Evolutionary conservation across 2,888 invertebrate species (phyloP).

Genomic region (Liposcelis brunnea): DNA sequence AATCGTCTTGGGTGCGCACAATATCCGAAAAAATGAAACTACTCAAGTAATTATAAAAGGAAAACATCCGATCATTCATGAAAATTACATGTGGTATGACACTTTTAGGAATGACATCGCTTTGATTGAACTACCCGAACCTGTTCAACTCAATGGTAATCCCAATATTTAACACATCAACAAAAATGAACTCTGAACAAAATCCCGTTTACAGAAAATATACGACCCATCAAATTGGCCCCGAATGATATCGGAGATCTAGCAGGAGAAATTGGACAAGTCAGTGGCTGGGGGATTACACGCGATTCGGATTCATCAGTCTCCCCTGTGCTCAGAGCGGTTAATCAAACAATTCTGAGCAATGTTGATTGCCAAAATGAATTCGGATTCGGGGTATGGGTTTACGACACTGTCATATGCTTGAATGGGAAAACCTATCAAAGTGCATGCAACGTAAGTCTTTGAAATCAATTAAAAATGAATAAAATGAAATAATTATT

Average conservation of each 20-base stretch:
- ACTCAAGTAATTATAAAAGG: conserved; percentile 12
- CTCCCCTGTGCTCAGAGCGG: neutral
- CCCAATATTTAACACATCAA: too few species aligned
- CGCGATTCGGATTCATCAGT: neutral
- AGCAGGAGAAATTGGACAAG: too few species aligned
- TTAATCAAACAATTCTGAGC: neutral
- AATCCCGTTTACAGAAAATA: too few species aligned
- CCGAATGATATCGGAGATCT: too few species aligned
- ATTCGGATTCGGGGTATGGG: neutral
- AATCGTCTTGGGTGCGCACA: conserved; percentile 15
- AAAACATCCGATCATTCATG: conserved; percentile 15
- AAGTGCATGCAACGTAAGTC: conserved; percentile 1
- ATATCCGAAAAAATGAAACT: conserved; percentile 11
- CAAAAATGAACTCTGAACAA: too few species aligned
- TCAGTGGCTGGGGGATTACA: too few species aligned
- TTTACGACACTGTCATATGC: conserved; percentile 4
- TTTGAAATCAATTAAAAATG: too few species aligned
- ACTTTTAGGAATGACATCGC: neutral
- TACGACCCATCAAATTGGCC: too few species aligned
- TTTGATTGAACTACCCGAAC: neutral
- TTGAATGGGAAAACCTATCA: neutral
- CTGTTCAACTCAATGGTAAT: neutral
- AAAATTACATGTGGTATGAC: too few species aligned
- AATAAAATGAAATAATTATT: too few species aligned
- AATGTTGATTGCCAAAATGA: neutral